Evolutionary conservation across 2,888 invertebrate genomes (phyloP), one percentile per base, ranked within the genome.

Genomic region (Aporophyla lueneburgensis): DNA sequence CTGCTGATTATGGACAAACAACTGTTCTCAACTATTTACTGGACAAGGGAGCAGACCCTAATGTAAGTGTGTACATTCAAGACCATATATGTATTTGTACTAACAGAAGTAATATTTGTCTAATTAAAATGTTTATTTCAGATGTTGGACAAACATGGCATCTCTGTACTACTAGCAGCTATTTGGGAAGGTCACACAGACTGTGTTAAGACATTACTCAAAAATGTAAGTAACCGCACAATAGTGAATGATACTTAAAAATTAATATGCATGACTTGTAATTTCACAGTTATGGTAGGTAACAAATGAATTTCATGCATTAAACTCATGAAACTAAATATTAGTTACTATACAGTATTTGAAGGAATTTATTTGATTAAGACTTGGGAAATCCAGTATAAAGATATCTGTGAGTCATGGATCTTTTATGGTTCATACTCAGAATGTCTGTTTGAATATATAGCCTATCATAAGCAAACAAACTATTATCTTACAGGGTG

Each of bases 131-230:
- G 19, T 58, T 76, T n/a, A 72, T 89, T 90, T 77, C 94, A 99
- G 99, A 98, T 98, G 88, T 97, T 97, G 92, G 99, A 99, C 94
- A 99, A 99, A 96, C 99, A 99, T 97, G 99, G 99, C 53, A 99
- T 99, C 88, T 99, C 99, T 82, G 98, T 99, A 53, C 96, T 99
- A 67, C 95, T 99, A 89, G 99, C 99, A 87, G 99, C 99, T 76
- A 99, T 99, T 91, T 99, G 99, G 99, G 99, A 99, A 96, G 99
- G 99, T 43, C 99, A 99, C 93, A 98, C 98, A 71, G 98, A 98
- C 81, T 99, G 99, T 96, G 99, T 99, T 19, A 98, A 98, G 94
- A 96, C 99, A 84, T 97, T 99, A 88, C 93, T 99, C 81, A 97
- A 98, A 94, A 98, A 98, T 97, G 99, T 99, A 96, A 97, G 97